Percentiles rank a stretch among this genome's conserved stretches.
phyloP scores from a whole-genome alignment of 1,140 invertebrate species.

The Eumeta japonica region DNA sequence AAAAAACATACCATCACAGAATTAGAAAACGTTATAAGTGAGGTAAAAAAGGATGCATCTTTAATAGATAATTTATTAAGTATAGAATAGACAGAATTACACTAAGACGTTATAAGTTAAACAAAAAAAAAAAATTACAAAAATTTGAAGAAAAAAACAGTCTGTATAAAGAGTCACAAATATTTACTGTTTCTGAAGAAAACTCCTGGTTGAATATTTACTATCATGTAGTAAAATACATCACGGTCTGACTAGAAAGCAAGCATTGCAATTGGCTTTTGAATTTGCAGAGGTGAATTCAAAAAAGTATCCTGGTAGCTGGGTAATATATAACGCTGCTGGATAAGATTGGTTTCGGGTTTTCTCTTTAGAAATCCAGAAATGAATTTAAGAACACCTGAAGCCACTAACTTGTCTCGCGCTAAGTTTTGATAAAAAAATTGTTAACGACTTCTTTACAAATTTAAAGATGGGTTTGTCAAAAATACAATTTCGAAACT shows the following conservation, averaged over 20 bases:
- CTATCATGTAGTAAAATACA: neutral
- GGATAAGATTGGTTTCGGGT: slow-evolving; percentile 7
- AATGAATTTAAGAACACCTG: neutral
- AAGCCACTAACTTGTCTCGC: too few species aligned
- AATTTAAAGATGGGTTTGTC: too few species aligned
- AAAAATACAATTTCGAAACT: too few species aligned
- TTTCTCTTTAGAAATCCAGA: neutral
- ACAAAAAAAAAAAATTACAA: neutral
- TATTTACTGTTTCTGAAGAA: neutral
- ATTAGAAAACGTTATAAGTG: too few species aligned
- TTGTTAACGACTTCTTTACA: too few species aligned
- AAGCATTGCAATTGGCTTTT: neutral
- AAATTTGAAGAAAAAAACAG: too few species aligned
- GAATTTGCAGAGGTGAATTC: too few species aligned
- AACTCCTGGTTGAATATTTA: slow-evolving; percentile 4
- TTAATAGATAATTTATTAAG: neutral
- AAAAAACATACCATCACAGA: too few species aligned
- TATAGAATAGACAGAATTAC: neutral
- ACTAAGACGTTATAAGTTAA: neutral
- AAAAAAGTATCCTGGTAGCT: too few species aligned
- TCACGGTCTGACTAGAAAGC: slow-evolving; percentile 1
- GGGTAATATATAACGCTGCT: neutral
- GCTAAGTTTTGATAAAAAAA: too few species aligned
- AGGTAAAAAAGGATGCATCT: neutral
- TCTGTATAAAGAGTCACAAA: slow-evolving; percentile 1